Conservation (phyloP, 2,797 vertebrate species). For the Cuculus canorus region DNA sequence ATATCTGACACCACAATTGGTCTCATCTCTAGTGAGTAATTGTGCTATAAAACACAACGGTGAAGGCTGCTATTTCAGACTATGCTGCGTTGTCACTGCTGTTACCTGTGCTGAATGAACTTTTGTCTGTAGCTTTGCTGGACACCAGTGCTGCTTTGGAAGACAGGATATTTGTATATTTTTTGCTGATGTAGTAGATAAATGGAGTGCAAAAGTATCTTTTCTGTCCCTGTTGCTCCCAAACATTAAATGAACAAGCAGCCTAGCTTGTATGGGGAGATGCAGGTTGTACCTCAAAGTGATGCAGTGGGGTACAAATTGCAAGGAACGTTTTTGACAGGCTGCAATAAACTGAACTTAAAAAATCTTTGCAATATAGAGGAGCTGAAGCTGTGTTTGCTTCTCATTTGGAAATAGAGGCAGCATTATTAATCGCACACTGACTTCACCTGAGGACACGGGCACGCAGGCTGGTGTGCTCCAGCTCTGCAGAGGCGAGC, state of each 20-base stretch:
- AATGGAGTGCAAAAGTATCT: background rate
- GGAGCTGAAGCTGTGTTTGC: background rate
- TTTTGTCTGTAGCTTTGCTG: background rate
- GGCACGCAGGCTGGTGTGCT: fast-evolving
- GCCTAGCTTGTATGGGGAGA: background rate
- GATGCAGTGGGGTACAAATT: background rate
- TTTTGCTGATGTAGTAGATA: background rate
- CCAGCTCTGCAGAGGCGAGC: fast-evolving
- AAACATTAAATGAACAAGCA: background rate
- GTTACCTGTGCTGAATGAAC: background rate
- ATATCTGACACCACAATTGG: background rate
- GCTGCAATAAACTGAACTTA: background rate
- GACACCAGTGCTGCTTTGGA: background rate
- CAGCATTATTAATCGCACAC: fast-evolving
- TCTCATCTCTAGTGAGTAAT: background rate
- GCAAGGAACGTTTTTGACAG: background rate
- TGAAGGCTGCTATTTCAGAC: fast-evolving
- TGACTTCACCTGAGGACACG: fast-evolving
- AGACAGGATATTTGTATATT: background rate
- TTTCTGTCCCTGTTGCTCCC: background rate
- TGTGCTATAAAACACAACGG: background rate
- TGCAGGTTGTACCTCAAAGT: background rate
- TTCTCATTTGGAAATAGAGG: background rate
- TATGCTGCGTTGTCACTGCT: background rate
- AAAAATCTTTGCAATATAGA: background rate